A percentile compares a stretch with the other conserved stretches of the same genome.
These are phyloP conservation scores for Hemaris fuciformis DNA, from an alignment of 2,888 invertebrate species.

Conservation along the genomic window DNA sequence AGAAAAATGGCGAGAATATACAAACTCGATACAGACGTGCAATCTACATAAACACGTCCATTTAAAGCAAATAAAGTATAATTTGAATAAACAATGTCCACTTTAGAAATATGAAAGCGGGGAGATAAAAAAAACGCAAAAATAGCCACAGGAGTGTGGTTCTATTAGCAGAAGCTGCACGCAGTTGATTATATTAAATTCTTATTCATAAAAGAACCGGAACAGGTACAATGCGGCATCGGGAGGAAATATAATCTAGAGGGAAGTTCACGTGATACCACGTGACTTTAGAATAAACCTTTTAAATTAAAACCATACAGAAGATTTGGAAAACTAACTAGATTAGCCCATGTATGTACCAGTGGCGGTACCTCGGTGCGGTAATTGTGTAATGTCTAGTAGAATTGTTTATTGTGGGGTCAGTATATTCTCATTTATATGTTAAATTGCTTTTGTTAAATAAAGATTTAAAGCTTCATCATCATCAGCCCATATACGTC, in stretches of 20 bases:
- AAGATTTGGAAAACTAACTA: too few species aligned
- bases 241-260: neutral
- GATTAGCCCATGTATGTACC: too few species aligned
- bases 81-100: neutral
- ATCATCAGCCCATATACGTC: too few species aligned
- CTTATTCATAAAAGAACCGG: neutral
- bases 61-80: too few species aligned
- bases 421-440: too few species aligned
- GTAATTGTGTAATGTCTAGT: too few species aligned
- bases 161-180: neutral
- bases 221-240: neutral
- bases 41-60: neutral
- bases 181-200: neutral
- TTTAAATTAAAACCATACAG: too few species aligned
- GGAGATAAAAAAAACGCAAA: neutral
- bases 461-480: too few species aligned
- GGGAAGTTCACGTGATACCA: neutral
- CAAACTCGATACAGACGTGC: neutral
- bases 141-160: neutral
- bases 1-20: neutral
- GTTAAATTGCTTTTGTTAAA: too few species aligned
- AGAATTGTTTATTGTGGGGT: too few species aligned
- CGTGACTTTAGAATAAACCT: neutral
- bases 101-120: neutral
- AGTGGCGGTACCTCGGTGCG: too few species aligned